phyloP scores from a whole-genome alignment of 2,797 vertebrate genomes.

The Alosa sapidissima region DNA sequence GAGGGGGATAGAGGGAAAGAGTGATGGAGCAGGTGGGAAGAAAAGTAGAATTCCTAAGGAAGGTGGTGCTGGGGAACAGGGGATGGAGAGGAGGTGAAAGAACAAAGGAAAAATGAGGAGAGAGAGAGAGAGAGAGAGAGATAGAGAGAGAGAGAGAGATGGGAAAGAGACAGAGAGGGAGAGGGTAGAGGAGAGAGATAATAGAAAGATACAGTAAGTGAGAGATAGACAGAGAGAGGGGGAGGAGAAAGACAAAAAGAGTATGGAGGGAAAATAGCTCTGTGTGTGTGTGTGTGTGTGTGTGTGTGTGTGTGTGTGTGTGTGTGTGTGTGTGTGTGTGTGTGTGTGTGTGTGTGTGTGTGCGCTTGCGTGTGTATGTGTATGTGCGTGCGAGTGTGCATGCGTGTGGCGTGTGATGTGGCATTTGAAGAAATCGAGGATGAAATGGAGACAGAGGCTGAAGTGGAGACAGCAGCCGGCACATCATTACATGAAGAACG shows the following conservation, averaged over 20 bases:
- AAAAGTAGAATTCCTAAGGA: background rate
- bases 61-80: background rate
- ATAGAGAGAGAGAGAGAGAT: too few species aligned
- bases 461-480: too few species aligned
- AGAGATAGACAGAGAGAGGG: too few species aligned
- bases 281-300: too few species aligned
- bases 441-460: background rate
- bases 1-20: background rate
- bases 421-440: background rate
- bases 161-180: too few species aligned
- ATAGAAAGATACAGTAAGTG: too few species aligned
- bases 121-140: too few species aligned
- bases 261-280: too few species aligned
- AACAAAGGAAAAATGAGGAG: too few species aligned
- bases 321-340: constrained; percentile 6
- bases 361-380: constrained; percentile 31
- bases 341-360: constrained; percentile 21
- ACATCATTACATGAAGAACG: background rate
- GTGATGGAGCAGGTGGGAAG: background rate
- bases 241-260: too few species aligned
- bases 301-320: background rate
- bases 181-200: too few species aligned
- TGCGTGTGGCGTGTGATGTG: constrained; percentile 23
- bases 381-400: constrained; percentile 34
- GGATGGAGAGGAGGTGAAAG: background rate